phyloP scores from a whole-genome alignment of 2,797 vertebrate genomes.

The Malurus splendens region DNA sequence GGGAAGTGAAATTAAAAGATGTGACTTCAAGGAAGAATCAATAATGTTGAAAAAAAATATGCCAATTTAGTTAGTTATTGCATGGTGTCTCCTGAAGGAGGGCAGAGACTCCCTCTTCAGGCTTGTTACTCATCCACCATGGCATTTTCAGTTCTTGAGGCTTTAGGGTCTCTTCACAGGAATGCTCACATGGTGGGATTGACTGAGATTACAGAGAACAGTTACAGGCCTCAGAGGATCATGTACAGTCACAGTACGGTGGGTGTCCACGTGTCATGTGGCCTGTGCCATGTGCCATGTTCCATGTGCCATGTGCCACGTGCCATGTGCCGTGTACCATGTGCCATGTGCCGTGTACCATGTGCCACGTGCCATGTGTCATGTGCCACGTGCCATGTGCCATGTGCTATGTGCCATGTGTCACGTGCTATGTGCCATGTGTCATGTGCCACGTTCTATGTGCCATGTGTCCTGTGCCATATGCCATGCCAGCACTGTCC shows the following conservation, averaged over 20 bases:
- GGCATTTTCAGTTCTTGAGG: not conserved
- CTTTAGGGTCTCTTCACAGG: not conserved
- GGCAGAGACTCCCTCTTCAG: not conserved
- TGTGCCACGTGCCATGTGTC: not conserved
- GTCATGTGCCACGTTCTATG: not conserved
- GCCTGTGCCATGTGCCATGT: rapidly evolving
- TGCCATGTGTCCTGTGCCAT: not conserved
- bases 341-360: too few species aligned
- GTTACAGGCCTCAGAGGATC: not conserved
- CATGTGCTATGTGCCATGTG: too few species aligned
- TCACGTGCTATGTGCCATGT: not conserved
- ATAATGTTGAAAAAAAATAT: not conserved
- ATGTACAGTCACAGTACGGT: rapidly evolving
- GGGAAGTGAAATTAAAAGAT: not conserved
- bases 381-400: rapidly evolving
- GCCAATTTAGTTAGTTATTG: not conserved
- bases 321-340: too few species aligned
- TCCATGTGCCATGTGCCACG: too few species aligned
- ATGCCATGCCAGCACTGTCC: not conserved
- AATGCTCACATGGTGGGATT: not conserved
- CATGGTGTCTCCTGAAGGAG: not conserved
- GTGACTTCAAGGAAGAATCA: not conserved
- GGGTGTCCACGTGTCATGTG: not conserved
- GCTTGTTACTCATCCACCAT: not conserved
- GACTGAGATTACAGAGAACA: not conserved